Base-by-base conservation (phyloP, 2,888 invertebrate genomes). In the Thalpophila matura region DNA sequence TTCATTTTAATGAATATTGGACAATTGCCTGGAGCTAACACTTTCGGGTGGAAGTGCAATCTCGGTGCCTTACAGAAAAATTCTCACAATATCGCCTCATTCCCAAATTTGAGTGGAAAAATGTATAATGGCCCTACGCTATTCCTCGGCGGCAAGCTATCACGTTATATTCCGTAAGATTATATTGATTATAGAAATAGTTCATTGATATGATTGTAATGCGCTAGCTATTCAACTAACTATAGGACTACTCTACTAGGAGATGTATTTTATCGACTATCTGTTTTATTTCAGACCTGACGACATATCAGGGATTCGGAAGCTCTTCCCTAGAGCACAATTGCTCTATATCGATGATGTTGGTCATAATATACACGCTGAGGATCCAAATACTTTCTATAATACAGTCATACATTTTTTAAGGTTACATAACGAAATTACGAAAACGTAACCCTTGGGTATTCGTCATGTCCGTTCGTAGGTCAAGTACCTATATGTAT, bases 291-390 rank as follows among this genome's bases (percentile, higher is more conserved):
- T 61, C 71, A 65, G 65, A 22, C 50, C 62, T 18, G 18, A 24
- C 0, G 51, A 69, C 16, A 57, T 88, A 5, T 63, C 64, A 7
- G 84, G 79, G 12, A 91, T 92, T 20, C 81, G 60, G 62, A 47
- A 59, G 1, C 73, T 80, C 10, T 92, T 92, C 55, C 91, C 92
- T 1, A 79, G 82, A 42, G 89, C 88, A 2, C 70, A 84, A 1
- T 54, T 92, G 6, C 75, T 84, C 31, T 89, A 88, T 40, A 76
- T 92, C 1, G 61, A 82, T 31, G 83, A 79, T n/a, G 89, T 79
- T 1, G 92, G 91, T 0, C 92, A 92, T 63, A 92, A 92, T 55
- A 88, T 90, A 5, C 91, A 92, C 38, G 82, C 85, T n/a, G 91
- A 91, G 61, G 76, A 85, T 35, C 88, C 89, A 77, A 68, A 73